A percentile compares a stretch with the other conserved stretches of the same genome.
Evolutionary conservation across 2,113 vertebrate species (phyloP).

Genomic region (Heterotis niloticus): DNA sequence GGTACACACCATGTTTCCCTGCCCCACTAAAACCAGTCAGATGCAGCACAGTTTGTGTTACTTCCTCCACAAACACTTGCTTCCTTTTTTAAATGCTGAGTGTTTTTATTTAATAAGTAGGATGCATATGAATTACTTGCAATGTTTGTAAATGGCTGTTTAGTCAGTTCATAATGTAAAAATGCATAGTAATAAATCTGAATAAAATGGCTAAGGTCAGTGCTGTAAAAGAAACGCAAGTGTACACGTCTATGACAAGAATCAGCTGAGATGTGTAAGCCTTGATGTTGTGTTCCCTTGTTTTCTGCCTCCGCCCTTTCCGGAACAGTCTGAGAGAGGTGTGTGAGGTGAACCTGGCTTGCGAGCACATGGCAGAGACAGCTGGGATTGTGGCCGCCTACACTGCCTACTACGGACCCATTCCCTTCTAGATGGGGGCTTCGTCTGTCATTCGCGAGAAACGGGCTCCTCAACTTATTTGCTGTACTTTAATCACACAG

Average conservation of each 20-base stretch:
- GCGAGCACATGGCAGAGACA: conserved; percentile 73
- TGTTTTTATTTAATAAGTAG: neutral
- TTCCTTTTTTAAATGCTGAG: neutral
- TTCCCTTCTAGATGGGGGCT: conserved; percentile 58
- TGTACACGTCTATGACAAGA: neutral
- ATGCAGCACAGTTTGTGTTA: conserved; percentile 45
- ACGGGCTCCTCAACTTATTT: neutral
- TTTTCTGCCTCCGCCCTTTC: neutral
- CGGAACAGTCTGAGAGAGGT: conserved; percentile 65
- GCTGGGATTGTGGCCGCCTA: conserved; percentile 70
- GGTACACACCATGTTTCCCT: conserved; percentile 38
- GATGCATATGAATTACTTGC: neutral
- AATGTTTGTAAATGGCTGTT: neutral
- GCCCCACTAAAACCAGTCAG: conserved; percentile 43
- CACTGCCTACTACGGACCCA: conserved; percentile 65
- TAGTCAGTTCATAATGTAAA: neutral
- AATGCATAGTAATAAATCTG: neutral
- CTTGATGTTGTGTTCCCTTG: neutral
- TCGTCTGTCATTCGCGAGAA: neutral
- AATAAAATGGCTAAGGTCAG: neutral
- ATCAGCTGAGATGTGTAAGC: too few relatives aligned
- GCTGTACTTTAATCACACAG: neutral
- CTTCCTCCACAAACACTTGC: neutral
- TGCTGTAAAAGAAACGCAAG: conserved; percentile 1
- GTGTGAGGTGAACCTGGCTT: conserved; percentile 70